Evolutionary conservation across 2,113 vertebrate species (phyloP).

Genomic region (Tympanuchus pallidicinctus): DNA sequence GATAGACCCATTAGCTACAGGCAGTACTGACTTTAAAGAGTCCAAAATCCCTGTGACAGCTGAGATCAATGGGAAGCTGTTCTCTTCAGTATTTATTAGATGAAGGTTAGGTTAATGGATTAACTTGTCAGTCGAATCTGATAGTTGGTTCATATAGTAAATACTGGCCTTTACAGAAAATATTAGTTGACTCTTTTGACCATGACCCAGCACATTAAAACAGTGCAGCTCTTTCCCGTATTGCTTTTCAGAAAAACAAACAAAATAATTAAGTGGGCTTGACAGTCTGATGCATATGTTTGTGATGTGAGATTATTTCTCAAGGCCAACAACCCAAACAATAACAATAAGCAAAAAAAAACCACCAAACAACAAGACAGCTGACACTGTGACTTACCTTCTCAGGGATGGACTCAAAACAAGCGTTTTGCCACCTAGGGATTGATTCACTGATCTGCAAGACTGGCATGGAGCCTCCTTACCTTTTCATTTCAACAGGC

Average conservation of each 20-base stretch:
- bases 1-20: slow-evolving; percentile 20
- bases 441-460: background rate
- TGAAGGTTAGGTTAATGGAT: slow-evolving; percentile 46
- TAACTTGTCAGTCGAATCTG: slow-evolving; percentile 46
- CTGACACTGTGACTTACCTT: background rate
- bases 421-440: background rate
- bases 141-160: slow-evolving; percentile 3
- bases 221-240: background rate
- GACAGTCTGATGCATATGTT: background rate
- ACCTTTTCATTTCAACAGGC: background rate
- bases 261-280: background rate
- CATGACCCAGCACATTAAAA: background rate
- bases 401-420: background rate
- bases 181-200: background rate
- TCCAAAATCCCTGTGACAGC: slow-evolving; percentile 16
- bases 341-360: background rate
- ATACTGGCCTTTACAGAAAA: background rate
- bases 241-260: slow-evolving; percentile 34
- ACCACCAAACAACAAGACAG: background rate
- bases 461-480: background rate
- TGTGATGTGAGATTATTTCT: background rate
- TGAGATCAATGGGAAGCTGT: slow-evolving; percentile 41
- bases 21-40: slow-evolving; percentile 19
- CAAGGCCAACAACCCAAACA: background rate
- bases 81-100: slow-evolving; percentile 43